Conservation (phyloP, 2,888 invertebrate genomes). For the Nephrotoma flavescens region DNA sequence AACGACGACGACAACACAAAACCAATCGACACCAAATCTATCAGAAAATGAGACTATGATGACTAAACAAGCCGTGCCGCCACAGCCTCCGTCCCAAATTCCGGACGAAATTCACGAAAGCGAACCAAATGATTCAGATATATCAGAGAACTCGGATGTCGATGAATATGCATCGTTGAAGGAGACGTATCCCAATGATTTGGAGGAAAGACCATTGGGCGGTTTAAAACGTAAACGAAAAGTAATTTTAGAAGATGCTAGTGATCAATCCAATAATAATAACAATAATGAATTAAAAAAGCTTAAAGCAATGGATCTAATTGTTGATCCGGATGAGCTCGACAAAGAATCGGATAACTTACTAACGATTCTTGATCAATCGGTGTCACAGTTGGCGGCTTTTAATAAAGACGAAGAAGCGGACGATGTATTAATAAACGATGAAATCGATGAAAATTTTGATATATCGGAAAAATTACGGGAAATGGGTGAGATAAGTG, state of each 20-base stretch:
- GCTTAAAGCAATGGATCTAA: not conserved
- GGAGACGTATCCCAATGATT: not conserved
- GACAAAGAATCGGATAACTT: not conserved
- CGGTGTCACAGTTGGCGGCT: not conserved
- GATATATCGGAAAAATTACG: conserved; percentile 46
- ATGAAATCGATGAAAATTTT: conserved; percentile 27
- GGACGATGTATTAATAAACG: not conserved
- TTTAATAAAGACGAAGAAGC: not conserved
- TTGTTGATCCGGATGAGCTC: not conserved
- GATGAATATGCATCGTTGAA: not conserved
- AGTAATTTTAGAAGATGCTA: not conserved
- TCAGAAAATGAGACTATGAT: not conserved
- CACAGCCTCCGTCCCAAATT: not conserved
- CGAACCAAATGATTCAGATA: not conserved
- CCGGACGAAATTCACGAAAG: not conserved
- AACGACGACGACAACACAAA: not conserved
- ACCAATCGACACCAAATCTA: not conserved
- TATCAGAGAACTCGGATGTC: not conserved
- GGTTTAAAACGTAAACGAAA: conserved; percentile 1
- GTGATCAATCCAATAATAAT: not conserved
- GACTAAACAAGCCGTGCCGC: not conserved
- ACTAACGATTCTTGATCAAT: not conserved
- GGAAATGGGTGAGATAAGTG: conserved; percentile 44
- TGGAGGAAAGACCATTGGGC: not conserved
- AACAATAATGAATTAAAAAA: not conserved